Evolutionary conservation across 2,797 vertebrate species (phyloP), one percentile per base, ranked within the genome.

Genomic region (Melanotaenia pygmaea): DNA sequence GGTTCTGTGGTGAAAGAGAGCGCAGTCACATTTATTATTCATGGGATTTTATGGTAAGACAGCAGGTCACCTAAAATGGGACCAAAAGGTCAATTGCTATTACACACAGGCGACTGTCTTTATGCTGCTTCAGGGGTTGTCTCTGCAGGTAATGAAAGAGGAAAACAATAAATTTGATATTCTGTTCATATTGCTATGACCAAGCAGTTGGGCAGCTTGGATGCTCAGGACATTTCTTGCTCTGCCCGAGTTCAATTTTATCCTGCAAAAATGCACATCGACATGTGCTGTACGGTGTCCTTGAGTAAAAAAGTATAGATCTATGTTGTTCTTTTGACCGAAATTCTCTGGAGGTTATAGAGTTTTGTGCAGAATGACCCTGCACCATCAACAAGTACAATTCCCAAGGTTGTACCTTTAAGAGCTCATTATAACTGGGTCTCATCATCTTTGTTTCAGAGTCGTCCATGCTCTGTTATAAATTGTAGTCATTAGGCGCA

Each of bases 401-500:
- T 8, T 74, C 58, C 61, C 67, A 64, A 43, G 54, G 43, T 64
- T 64, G 45, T 50, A 67, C 62, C 63, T 70, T 18, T 32, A 74
- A 84, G 54, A 59, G 75, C 70, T 79, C 47, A 64, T 85, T 78
- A 73, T 81, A 82, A 80, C 64, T 63, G 73, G 60, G 62, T 75
- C 59, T 83, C 68, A 43, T 68, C 62, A 82, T 79, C 65, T 56
- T 22, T 40, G 64, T 63, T 76, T 64, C 65, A 14, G 43, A 84
- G 79, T 82, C 65, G 65, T 67, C 66, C 65, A 77, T 80, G 78
- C 58, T 82, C 63, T 9, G 70, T 82, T 87, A 84, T 89, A 88
- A 86, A 91, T 88, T 85, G 64, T 69, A 66, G 74, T 84, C 75
- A 85, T 91, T 88, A 86, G 67, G 66, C n/a, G 56, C 61, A 80